Conservation (phyloP, 2,113 vertebrate species). For the Erythrocercus mccallii region DNA sequence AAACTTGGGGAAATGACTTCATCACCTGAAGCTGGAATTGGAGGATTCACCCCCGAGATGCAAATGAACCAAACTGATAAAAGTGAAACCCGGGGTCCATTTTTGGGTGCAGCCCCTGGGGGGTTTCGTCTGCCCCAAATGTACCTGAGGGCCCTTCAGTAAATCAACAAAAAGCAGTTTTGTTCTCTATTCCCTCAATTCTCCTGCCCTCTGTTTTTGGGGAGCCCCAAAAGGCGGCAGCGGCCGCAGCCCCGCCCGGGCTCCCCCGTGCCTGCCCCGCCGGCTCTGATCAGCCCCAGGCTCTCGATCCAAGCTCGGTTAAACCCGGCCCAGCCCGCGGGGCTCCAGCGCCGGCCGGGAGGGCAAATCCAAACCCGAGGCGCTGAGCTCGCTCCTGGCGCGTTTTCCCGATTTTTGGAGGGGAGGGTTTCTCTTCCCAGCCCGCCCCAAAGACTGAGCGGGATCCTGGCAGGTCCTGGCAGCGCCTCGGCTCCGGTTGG, state of each 20-base stretch:
- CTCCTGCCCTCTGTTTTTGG: not conserved
- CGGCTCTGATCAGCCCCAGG: no score
- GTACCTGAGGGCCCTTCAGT: no score
- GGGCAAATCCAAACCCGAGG: not conserved
- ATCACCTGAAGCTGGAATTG: no score
- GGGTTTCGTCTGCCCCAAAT: no score
- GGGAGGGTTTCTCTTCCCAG: not conserved
- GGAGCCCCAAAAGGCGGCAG: not conserved
- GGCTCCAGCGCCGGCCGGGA: not conserved
- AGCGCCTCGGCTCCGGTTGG: fast-evolving
- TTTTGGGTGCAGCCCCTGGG: no score
- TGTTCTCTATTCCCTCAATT: not conserved
- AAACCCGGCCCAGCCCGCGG: no score
- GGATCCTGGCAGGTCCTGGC: fast-evolving
- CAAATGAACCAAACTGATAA: no score
- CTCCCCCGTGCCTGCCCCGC: not conserved
- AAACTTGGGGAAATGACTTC: no score
- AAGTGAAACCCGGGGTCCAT: no score
- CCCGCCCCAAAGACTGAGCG: not conserved
- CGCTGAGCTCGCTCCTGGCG: not conserved
- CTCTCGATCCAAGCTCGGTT: no score
- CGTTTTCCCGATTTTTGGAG: not conserved
- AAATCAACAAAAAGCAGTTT: no score
- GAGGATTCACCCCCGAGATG: no score
- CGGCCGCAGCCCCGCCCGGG: not conserved